Conservation (phyloP, 2,113 vertebrate genomes). For the Stomatorhinus ivindoensis region DNA sequence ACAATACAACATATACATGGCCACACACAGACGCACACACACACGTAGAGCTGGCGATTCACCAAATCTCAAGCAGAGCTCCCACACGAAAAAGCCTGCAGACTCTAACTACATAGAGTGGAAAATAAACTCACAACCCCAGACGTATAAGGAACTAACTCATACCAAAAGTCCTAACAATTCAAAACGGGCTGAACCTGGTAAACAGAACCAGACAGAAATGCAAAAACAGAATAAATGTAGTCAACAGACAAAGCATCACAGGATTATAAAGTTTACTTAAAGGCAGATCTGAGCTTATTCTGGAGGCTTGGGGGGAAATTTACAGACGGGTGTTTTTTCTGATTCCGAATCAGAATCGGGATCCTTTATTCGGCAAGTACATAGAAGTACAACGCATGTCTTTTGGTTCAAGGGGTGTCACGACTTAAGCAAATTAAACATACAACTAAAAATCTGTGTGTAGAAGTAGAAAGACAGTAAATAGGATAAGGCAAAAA, state of each 20-base stretch:
- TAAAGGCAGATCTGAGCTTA: conserved; percentile 48
- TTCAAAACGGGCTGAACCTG: background rate
- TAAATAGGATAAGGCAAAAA: too few relatives aligned
- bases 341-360: background rate
- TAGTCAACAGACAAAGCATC: conserved; percentile 54
- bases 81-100: background rate
- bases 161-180: background rate
- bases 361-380: background rate
- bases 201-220: conserved; percentile 30
- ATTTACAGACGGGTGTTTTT: conserved; percentile 55
- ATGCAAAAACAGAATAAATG: conserved; percentile 39
- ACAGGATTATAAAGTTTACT: conserved; percentile 52
- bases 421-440: background rate
- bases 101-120: background rate
- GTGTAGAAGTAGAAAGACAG: background rate
- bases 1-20: background rate
- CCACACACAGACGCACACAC: background rate
- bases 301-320: conserved; percentile 40
- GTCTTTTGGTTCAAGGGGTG: background rate
- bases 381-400: background rate
- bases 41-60: background rate
- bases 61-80: background rate
- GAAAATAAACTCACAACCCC: background rate
- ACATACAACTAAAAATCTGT: background rate
- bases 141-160: background rate